Base-by-base conservation (phyloP, 2,888 invertebrate genomes). In the Lasius platythorax region DNA sequence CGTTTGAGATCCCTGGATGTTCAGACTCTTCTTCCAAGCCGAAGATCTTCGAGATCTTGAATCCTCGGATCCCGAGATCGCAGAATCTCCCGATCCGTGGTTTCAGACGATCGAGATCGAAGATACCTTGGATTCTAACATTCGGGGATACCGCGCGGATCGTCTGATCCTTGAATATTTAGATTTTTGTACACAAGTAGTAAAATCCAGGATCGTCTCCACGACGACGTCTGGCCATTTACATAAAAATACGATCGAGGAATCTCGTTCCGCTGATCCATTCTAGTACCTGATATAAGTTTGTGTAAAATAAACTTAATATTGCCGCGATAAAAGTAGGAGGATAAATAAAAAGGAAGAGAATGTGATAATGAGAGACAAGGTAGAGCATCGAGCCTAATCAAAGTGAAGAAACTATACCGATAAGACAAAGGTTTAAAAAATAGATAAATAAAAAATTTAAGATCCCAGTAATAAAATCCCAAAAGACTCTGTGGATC, bases 171-270 rank as follows among this genome's bases (percentile, higher is more conserved):
- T 81, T n/a, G 61, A 81, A 46, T 61, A 81, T 61, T 81, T 81
- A 81, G 46, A 81, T 81, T 61, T 61, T 61, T 37, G n/a, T 63
- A 81, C 79, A 81, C 72, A 79, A 81, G 61, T 79, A 79, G 70
- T 72, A 81, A 28, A 70, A 50, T 72, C 72, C 46, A 46, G 9
- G 79, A 70, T 46, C 58, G 70, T 72, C 72, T 33, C 23, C 33
- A 37, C 72, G 72, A 58, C 53, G 67, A 67, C 68, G 78, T 58
- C 68, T 46, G 58, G 30, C 23, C 33, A 53, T 70, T 83, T 63
- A 68, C 63, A 70, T 78, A 50, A 83, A 75, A 83, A 83, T 83
- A 53, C 79, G 79, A 70, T 78, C 78, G 79, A 78, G 78, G 79
- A 83, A 83, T 83, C 83, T 70, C 79, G 83, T 79, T 79, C 50